These are phyloP conservation scores for Neoaliturus tenellus DNA, from an alignment of 2,888 invertebrate genomes.

Conservation along the genomic window DNA sequence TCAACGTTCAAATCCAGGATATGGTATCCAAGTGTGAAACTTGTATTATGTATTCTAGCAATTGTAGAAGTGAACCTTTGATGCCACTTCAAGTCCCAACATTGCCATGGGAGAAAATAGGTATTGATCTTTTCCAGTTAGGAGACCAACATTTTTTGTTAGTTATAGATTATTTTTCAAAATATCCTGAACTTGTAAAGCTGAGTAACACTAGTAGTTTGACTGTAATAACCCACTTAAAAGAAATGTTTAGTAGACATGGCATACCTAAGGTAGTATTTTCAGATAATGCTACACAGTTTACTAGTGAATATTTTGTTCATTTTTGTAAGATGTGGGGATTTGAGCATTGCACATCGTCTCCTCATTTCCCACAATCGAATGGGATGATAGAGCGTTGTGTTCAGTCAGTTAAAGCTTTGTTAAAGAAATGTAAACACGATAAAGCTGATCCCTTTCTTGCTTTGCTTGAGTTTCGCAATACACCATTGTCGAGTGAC, in stretches of 20 bases:
- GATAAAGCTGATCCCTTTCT: conserved; percentile 16
- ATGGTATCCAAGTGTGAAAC: conserved; percentile 56
- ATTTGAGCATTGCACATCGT: conserved; percentile 51
- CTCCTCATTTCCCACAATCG: conserved; percentile 55
- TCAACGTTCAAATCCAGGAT: conserved; percentile 56
- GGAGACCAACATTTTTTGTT: conserved; percentile 54
- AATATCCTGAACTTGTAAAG: conserved; percentile 62
- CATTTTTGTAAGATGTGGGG: conserved; percentile 50
- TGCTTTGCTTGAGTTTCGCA: conserved; percentile 36
- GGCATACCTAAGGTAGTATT: conserved; percentile 65
- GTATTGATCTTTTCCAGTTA: conserved; percentile 53
- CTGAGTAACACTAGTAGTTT: conserved; percentile 55
- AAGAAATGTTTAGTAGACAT: conserved; percentile 64
- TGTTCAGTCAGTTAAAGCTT: conserved; percentile 23
- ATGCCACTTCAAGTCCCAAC: conserved; percentile 56
- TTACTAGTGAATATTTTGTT: conserved; percentile 41
- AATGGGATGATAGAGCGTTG: conserved; percentile 54
- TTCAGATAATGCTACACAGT: conserved; percentile 64
- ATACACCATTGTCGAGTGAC: conserved; percentile 37
- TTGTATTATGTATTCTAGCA: conserved; percentile 50
- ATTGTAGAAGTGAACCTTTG: conserved; percentile 59
- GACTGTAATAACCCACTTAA: conserved; percentile 59
- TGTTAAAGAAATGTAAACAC: conserved; percentile 38
- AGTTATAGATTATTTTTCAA: conserved; percentile 63
- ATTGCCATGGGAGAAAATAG: conserved; percentile 58